These are phyloP conservation scores for Dioctria rufipes DNA, from an alignment of 2,888 invertebrate species.

Conservation along the genomic window DNA sequence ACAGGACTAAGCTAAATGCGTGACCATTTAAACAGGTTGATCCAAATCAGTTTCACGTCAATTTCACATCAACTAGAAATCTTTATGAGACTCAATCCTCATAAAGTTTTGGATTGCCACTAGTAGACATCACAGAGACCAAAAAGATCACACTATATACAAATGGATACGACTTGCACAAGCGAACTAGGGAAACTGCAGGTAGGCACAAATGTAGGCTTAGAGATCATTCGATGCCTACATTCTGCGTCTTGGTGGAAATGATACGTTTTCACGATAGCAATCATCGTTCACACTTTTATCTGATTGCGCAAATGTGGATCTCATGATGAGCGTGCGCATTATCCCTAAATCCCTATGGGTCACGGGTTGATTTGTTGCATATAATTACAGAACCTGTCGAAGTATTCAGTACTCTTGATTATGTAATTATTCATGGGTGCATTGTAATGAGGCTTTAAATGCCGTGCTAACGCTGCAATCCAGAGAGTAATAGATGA, in stretches of 20 bases:
- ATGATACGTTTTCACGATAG: slow-evolving; percentile 44
- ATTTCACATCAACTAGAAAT: slow-evolving; percentile 50
- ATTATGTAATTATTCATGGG: slow-evolving; percentile 52
- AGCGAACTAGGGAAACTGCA: neutral
- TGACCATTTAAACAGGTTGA: slow-evolving; percentile 49
- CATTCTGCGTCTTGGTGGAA: slow-evolving; percentile 1
- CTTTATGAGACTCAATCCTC: slow-evolving; percentile 34
- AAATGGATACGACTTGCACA: neutral
- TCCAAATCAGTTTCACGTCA: slow-evolving; percentile 50
- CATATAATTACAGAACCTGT: slow-evolving; percentile 50
- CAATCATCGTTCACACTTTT: slow-evolving; percentile 53
- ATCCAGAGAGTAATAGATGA: neutral
- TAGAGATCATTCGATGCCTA: slow-evolving; percentile 1
- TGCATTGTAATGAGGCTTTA: slow-evolving; percentile 49
- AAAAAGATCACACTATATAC: neutral
- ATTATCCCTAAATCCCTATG: slow-evolving; percentile 21
- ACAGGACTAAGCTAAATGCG: slow-evolving; percentile 41
- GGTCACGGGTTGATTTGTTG: slow-evolving; percentile 49
- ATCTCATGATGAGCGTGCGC: slow-evolving; percentile 46
- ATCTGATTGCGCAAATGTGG: slow-evolving; percentile 51
- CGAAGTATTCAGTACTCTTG: slow-evolving; percentile 22
- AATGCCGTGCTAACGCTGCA: slow-evolving; percentile 12
- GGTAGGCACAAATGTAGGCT: neutral
- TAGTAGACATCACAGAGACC: neutral
- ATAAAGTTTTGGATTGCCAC: slow-evolving; percentile 43